Conservation (phyloP, 2,113 vertebrate species). For the Pica pica region DNA sequence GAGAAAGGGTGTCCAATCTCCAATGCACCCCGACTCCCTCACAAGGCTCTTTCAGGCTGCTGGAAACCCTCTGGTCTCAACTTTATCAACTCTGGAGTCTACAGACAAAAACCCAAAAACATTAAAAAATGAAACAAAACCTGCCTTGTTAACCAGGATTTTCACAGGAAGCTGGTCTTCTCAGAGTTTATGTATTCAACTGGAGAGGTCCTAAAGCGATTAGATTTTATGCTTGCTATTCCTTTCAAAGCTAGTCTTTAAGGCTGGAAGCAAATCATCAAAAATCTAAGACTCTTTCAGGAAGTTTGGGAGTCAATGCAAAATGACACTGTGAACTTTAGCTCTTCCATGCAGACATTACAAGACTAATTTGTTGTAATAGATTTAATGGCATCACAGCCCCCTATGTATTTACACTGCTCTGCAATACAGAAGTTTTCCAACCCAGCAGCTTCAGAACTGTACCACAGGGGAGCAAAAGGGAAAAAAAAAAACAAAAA, state of each 20-base stretch:
- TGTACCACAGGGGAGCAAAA: not conserved
- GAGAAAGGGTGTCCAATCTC: not conserved
- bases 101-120: not conserved
- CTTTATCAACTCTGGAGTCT: not conserved
- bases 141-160: not conserved
- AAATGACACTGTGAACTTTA: not conserved
- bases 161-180: not conserved
- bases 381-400: not conserved
- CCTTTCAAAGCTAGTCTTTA: not conserved
- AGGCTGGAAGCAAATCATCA: not conserved
- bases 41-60: rapidly evolving
- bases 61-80: not conserved
- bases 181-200: not conserved
- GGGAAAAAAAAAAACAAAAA: rapidly evolving
- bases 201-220: rapidly evolving
- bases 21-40: not conserved
- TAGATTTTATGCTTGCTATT: not conserved
- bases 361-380: not conserved
- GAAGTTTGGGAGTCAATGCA: not conserved
- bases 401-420: not conserved
- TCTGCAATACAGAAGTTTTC: not conserved
- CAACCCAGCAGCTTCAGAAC: not conserved
- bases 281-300: not conserved
- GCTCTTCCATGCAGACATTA: not conserved
- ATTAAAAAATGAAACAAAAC: not conserved